Percentiles rank a stretch among this genome's conserved stretches.
These are phyloP conservation scores for Syritta pipiens DNA, from an alignment of 2,888 invertebrate genomes.

Conservation along the genomic window DNA sequence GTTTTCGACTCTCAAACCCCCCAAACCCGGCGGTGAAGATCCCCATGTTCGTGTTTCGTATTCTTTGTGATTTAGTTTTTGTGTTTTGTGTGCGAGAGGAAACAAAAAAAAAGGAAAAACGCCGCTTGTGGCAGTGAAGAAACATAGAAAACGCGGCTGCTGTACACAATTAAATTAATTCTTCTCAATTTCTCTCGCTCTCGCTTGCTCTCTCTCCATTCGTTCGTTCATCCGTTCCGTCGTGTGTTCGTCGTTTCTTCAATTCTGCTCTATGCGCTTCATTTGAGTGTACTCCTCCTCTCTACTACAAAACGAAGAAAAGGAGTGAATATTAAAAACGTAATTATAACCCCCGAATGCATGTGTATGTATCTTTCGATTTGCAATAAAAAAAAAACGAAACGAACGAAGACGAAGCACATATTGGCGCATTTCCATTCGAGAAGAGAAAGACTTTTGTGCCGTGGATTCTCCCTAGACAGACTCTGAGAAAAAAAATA, in stretches of 20 bases:
- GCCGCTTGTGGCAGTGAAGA: constrained; percentile 47
- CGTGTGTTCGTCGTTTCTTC: constrained; percentile 5
- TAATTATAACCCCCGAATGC: constrained; percentile 56
- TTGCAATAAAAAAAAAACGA: constrained; percentile 46
- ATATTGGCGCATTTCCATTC: constrained; percentile 38
- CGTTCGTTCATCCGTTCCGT: too few relatives aligned
- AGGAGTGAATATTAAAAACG: constrained; percentile 14
- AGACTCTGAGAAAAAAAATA: too few relatives aligned
- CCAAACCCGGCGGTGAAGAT: background rate
- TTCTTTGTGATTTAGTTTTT: constrained; percentile 42
- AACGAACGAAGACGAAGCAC: constrained; percentile 28
- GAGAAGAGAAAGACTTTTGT: constrained; percentile 1
- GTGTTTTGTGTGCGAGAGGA: constrained; percentile 19
- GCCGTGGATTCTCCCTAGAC: too few relatives aligned
- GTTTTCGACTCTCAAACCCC: constrained; percentile 29
- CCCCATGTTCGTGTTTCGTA: background rate
- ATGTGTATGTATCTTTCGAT: constrained; percentile 67
- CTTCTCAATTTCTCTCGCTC: constrained; percentile 11
- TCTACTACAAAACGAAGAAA: constrained; percentile 15
- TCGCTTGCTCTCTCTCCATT: too few relatives aligned
- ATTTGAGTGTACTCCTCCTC: constrained; percentile 20
- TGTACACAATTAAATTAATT: constrained; percentile 57
- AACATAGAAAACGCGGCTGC: constrained; percentile 37
- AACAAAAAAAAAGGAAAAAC: constrained; percentile 10
- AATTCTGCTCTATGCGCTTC: constrained; percentile 43